Percentiles rank a stretch among this genome's conserved stretches.
phyloP scores from a whole-genome alignment of 1,140 invertebrate genomes.

The Hetaerina americana region DNA sequence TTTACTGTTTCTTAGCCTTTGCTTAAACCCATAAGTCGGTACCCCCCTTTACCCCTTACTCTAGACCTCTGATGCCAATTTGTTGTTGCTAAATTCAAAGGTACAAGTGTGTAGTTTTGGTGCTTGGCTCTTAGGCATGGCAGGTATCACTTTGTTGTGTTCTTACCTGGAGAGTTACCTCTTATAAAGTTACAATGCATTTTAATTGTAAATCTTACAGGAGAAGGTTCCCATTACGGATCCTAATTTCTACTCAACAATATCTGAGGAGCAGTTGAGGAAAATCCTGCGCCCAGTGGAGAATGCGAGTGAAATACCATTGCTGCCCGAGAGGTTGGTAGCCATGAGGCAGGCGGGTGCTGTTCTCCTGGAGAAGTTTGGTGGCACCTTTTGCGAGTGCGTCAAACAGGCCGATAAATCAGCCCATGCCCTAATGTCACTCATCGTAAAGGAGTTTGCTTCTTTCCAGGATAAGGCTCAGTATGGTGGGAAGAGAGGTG shows the following conservation, averaged over 20 bases:
- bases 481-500: conserved; percentile 50
- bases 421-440: conserved; percentile 56
- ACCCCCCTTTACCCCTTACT: too few species aligned
- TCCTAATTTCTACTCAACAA: conserved; percentile 61
- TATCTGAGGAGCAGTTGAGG: conserved; percentile 49
- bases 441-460: conserved; percentile 70
- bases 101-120: too few species aligned
- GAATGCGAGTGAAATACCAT: conserved; percentile 42
- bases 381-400: conserved; percentile 69
- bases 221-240: conserved; percentile 64
- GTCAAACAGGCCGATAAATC: conserved; percentile 56
- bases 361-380: conserved; percentile 61
- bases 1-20: too few species aligned
- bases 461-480: conserved; percentile 71
- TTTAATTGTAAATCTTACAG: too few species aligned
- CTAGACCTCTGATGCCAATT: too few species aligned
- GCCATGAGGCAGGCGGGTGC: conserved; percentile 31
- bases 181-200: too few species aligned
- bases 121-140: too few species aligned
- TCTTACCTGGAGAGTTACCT: too few species aligned
- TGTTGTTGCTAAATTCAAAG: too few species aligned
- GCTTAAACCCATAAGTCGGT: too few species aligned
- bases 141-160: too few species aligned
- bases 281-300: conserved; percentile 54
- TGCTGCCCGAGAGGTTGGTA: conserved; percentile 58